Base-by-base conservation (phyloP, 2,113 vertebrate genomes). In the Hepsetus odoe region DNA sequence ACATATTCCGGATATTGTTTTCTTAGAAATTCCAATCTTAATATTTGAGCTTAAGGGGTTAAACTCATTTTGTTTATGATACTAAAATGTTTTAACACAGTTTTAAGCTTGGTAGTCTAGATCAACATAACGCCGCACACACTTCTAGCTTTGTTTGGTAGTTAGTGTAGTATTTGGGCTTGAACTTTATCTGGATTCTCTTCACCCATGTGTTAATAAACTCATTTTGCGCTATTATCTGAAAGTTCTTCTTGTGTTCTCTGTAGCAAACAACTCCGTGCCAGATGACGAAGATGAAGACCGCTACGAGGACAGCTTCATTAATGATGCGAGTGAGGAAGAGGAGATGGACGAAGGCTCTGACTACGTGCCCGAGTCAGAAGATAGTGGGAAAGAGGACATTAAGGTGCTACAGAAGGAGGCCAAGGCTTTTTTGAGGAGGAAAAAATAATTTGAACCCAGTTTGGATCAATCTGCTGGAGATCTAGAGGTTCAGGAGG, bases 321-420 rank as follows among this genome's bases (percentile, higher is more conserved):
- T 92, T 9, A 62, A 92, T 0, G 90, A 92, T 14, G 83, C 87
- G 71, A 92, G 89, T 26, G 90, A 90, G 7, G 88, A 88, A 59
- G 90, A 90, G 5, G 88, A 87, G 35, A 38, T 1, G 0, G 88
- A 66, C 8, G 82, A 87, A 0, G 92, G 91, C 80, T 91, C 89
- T 0, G 92, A 94, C 65, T 94, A 92, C 16, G 61, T 74, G 14
- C 92, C 92, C 0, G 87, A 76, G 46, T 88, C 85, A 0, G 91
- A 85, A 0, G 87, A 88, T 82, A 84, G 86, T 35, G 82, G 67
- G 0, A 80, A 77, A 58, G 91, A 91, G 69, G 89, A 90, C 33
- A 0, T 91, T 9, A 65, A 68, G 9, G 20, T 13, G 0, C 88
- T 88, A 38, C 85, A 87, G 83, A 88, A 20, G 26, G 89, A 91